phyloP scores from a whole-genome alignment of 2,888 invertebrate species.

The Parnassius smintheus region DNA sequence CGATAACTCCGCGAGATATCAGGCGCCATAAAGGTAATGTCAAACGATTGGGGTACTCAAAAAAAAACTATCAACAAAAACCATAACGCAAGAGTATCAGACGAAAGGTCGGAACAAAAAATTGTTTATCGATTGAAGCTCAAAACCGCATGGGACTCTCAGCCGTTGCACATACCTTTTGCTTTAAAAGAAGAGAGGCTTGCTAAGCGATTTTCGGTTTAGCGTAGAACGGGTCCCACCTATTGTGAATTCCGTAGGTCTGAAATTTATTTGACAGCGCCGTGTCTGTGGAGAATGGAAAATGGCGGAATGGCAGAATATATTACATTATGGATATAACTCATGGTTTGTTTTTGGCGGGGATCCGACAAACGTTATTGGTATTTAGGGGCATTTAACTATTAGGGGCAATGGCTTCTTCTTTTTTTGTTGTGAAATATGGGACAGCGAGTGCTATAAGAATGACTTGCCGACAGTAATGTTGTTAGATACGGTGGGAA shows the following conservation, averaged over 20 bases:
- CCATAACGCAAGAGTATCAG: conserved; percentile 63
- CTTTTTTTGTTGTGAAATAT: conserved; percentile 57
- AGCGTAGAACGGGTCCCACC: conserved; percentile 61
- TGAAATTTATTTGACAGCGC: conserved; percentile 80
- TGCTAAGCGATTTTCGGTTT: conserved; percentile 66
- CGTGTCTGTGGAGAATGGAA: conserved; percentile 80
- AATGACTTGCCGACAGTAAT: conserved; percentile 62
- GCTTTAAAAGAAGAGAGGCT: conserved; percentile 45
- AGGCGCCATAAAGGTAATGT: conserved; percentile 73
- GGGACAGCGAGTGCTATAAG: conserved; percentile 58
- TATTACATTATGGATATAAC: conserved; percentile 75
- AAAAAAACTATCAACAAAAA: conserved; percentile 75
- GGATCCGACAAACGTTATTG: conserved; percentile 79
- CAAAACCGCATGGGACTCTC: conserved; percentile 56
- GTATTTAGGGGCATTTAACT: conserved; percentile 76
- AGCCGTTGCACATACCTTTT: conserved; percentile 47
- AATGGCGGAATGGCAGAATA: conserved; percentile 78
- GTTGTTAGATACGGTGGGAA: conserved; percentile 67
- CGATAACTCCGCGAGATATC: conserved; percentile 64
- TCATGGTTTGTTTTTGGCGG: conserved; percentile 81
- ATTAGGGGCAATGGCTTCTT: conserved; percentile 67
- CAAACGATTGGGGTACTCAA: conserved; percentile 65
- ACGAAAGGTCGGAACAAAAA: conserved; percentile 70
- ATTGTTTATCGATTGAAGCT: conserved; percentile 49
- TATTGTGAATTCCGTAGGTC: conserved; percentile 77